phyloP scores from a whole-genome alignment of 2,888 invertebrate genomes.

The Sinelater perroti region DNA sequence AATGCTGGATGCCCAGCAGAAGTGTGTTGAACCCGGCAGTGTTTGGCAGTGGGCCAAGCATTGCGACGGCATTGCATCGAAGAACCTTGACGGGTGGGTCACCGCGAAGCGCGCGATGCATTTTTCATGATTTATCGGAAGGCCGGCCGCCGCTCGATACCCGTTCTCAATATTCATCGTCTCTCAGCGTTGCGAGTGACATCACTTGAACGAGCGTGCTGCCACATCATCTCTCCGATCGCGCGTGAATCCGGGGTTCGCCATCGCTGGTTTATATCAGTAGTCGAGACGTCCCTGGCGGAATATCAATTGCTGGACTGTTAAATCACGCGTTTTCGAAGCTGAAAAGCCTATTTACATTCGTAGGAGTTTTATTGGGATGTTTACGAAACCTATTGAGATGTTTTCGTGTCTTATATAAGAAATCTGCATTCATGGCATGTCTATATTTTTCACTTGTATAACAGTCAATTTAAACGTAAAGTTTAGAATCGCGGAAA shows the following conservation, averaged over 20 bases:
- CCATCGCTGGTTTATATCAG: conserved; percentile 1
- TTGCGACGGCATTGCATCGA: conserved; percentile 38
- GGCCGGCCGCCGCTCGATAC: no score
- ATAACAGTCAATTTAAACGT: no score
- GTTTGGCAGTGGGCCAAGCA: conserved; percentile 45
- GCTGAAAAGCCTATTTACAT: no score
- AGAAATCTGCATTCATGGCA: no score
- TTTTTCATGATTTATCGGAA: conserved; percentile 32
- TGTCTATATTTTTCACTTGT: no score
- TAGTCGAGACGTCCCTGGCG: background rate
- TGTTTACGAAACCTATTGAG: no score
- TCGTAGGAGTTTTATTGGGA: no score
- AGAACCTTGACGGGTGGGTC: conserved; percentile 44
- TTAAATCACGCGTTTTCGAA: no score
- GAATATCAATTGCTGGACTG: background rate
- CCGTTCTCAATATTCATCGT: conserved; percentile 11
- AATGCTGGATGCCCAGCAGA: conserved; percentile 14
- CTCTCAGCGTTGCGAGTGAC: background rate
- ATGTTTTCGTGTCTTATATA: no score
- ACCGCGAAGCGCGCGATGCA: conserved; percentile 15
- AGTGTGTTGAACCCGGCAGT: conserved; percentile 45
- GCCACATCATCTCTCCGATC: background rate
- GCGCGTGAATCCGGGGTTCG: background rate
- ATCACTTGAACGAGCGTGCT: background rate
- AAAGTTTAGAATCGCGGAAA: no score